These are phyloP conservation scores for Ardeotis arabs DNA, from an alignment of 2,113 vertebrate genomes.

Conservation along the genomic window DNA sequence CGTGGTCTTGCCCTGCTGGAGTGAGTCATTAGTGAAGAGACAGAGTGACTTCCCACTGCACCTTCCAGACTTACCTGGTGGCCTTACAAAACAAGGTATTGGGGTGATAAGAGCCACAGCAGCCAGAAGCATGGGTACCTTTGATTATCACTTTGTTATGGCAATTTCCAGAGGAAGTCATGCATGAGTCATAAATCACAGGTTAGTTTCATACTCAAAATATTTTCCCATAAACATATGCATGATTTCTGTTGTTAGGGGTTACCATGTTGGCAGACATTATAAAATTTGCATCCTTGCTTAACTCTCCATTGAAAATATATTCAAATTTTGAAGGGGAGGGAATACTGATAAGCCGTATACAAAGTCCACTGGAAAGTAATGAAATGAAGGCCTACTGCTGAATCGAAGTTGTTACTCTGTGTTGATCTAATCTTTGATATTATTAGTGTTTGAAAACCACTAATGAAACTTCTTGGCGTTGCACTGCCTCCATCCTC, in stretches of 20 bases:
- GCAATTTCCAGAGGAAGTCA: background rate
- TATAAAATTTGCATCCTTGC: background rate
- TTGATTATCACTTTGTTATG: background rate
- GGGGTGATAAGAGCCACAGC: background rate
- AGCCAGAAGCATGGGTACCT: background rate
- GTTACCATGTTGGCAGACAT: background rate
- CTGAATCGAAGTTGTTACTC: background rate
- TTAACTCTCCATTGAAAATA: background rate
- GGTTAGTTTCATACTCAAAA: background rate
- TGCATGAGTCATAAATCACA: background rate
- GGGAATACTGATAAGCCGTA: background rate
- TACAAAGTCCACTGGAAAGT: background rate
- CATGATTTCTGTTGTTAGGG: background rate
- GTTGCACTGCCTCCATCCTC: background rate
- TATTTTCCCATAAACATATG: slow-evolving; percentile 15
- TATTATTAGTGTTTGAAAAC: background rate
- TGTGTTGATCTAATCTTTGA: background rate
- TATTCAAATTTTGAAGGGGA: background rate
- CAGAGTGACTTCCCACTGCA: background rate
- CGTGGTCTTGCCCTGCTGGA: background rate
- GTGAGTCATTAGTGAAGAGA: background rate
- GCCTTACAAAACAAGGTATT: background rate
- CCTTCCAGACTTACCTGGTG: background rate
- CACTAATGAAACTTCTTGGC: background rate
- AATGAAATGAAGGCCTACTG: background rate